These are phyloP conservation scores for Esperia sulphurella DNA, from an alignment of 2,888 invertebrate species.

Conservation along the genomic window DNA sequence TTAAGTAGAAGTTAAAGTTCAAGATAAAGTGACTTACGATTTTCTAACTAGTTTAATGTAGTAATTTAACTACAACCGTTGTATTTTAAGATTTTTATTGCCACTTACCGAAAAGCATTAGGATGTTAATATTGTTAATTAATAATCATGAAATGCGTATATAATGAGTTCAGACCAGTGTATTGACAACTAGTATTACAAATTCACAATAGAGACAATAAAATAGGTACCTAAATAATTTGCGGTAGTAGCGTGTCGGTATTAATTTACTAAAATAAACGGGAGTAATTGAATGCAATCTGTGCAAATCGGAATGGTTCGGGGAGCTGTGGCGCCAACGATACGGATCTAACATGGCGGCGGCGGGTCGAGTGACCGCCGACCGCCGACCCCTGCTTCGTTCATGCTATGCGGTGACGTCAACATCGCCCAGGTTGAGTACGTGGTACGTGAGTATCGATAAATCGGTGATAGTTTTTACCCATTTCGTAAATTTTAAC, in stretches of 20 bases:
- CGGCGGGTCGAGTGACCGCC: slow-evolving; percentile 48
- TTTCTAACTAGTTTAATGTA: no score
- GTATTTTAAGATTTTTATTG: no score
- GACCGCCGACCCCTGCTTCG: slow-evolving; percentile 54
- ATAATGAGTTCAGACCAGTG: no score
- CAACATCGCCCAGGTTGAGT: slow-evolving; percentile 15
- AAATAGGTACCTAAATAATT: slow-evolving; percentile 19
- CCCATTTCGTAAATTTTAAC: no score
- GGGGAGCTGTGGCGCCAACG: slow-evolving; percentile 63
- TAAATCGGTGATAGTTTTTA: background rate
- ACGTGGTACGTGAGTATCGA: background rate
- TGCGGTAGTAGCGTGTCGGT: slow-evolving; percentile 18
- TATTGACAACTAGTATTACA: no score
- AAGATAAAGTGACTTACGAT: no score
- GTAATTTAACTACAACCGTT: background rate
- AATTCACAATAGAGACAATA: background rate
- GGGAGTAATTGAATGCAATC: slow-evolving; percentile 54
- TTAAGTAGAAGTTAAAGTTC: no score
- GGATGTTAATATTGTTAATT: no score
- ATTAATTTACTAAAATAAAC: slow-evolving; percentile 52
- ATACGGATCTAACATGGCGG: slow-evolving; percentile 61
- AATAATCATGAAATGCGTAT: no score
- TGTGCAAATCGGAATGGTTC: slow-evolving; percentile 52
- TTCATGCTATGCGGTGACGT: slow-evolving; percentile 39
- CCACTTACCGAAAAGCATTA: no score